These are phyloP conservation scores for Picus viridis DNA, from an alignment of 2,797 vertebrate species.

Conservation along the genomic window DNA sequence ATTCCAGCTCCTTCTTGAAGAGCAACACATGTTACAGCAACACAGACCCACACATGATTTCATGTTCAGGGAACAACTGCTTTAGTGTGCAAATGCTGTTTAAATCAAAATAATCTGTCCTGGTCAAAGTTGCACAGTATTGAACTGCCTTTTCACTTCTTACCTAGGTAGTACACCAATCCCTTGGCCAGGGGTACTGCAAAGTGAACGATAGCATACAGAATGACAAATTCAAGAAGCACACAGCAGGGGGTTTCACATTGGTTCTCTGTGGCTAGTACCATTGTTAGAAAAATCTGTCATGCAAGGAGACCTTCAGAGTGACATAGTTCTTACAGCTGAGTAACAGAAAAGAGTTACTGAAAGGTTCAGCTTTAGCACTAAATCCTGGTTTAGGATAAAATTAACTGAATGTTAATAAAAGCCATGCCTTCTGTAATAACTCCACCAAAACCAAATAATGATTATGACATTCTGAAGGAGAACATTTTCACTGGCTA, in stretches of 20 bases:
- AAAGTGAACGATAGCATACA: not conserved
- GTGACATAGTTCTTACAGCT: rapidly evolving
- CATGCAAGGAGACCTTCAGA: not conserved
- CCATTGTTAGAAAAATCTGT: not conserved
- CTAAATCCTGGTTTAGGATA: not conserved
- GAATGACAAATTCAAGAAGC: not conserved
- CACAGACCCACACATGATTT: not conserved
- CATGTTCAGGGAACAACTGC: not conserved
- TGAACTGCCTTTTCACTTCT: not conserved
- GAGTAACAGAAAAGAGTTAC: not conserved
- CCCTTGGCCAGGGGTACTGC: not conserved
- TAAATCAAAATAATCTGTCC: not conserved
- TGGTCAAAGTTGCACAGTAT: not conserved
- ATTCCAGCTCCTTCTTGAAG: not conserved
- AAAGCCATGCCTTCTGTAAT: not conserved
- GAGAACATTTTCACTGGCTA: not conserved
- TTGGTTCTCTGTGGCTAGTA: not conserved
- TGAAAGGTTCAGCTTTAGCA: not conserved
- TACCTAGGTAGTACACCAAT: not conserved
- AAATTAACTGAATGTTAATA: not conserved
- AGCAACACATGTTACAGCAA: not conserved
- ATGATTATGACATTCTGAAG: not conserved
- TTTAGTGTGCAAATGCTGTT: not conserved
- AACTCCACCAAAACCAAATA: not conserved
- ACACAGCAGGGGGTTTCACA: not conserved